Evolutionary conservation across 37 sponge, comb jelly and placozoan genomes (phyloP).

Genomic region (Spongilla lacustris): DNA sequence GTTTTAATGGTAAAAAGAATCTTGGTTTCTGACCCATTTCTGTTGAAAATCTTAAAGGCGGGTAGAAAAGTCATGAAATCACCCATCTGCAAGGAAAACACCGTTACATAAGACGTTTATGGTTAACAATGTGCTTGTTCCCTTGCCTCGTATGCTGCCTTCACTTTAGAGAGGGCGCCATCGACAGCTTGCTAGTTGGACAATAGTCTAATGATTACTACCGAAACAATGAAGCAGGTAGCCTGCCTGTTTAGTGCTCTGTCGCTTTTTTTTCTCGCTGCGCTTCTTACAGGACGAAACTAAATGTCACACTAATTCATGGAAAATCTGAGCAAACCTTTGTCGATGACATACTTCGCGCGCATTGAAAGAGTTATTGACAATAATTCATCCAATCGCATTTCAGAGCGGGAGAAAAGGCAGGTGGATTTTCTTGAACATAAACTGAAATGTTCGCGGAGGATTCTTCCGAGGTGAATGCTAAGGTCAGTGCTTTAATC

Average conservation of each 20-base stretch:
- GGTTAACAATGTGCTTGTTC: background rate
- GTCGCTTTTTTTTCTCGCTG: constrained; percentile 11
- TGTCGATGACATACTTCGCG: background rate
- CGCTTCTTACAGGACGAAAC: background rate
- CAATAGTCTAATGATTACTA: background rate
- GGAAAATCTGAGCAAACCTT: background rate
- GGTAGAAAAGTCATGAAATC: constrained; percentile 44
- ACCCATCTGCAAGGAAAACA: constrained; percentile 28
- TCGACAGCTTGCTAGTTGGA: constrained; percentile 48
- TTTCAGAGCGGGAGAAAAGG: background rate
- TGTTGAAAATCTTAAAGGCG: constrained; percentile 58
- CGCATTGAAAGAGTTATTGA: no score
- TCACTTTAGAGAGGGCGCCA: constrained; percentile 36
- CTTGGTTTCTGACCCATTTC: constrained; percentile 70
- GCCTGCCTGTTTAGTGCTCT: background rate
- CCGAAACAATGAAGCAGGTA: background rate
- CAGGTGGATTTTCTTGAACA: background rate
- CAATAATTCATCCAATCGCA: background rate
- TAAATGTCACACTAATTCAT: no score
- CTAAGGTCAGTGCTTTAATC: background rate
- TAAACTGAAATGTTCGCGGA: background rate
- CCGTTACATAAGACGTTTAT: background rate
- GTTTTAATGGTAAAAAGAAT: no score
- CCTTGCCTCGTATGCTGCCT: constrained; percentile 59
- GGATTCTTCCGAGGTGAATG: background rate